These are phyloP conservation scores for Oasisia sp. DNA, from an alignment of 2,888 invertebrate genomes.

Conservation along the genomic window DNA sequence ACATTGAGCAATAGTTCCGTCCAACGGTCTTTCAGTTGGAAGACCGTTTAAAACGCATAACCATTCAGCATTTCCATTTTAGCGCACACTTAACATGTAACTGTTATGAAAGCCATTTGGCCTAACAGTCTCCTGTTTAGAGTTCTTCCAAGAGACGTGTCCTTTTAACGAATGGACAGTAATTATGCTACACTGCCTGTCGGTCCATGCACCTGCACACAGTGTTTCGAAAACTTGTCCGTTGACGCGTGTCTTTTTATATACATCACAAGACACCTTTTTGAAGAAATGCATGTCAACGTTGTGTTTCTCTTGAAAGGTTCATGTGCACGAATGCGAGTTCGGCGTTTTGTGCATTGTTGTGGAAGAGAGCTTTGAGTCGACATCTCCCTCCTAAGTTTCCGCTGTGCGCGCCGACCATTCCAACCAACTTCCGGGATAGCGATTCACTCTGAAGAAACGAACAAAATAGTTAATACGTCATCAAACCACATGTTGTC, in stretches of 20 bases:
- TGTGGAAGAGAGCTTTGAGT: not conserved
- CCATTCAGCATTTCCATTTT: not conserved
- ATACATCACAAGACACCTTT: not conserved
- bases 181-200: not conserved
- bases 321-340: not conserved
- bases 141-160: not conserved
- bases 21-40: not conserved
- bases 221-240: not conserved
- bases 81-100: not conserved
- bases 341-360: not conserved
- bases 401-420: not conserved
- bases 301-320: not conserved
- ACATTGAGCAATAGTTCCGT: not conserved
- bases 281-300: not conserved
- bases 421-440: slow-evolving; percentile 9
- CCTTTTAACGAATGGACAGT: not conserved
- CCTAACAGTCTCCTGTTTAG: not conserved
- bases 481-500: not conserved
- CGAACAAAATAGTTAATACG: not conserved
- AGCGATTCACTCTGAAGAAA: not conserved
- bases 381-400: not conserved
- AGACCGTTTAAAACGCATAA: not conserved
- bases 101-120: not conserved
- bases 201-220: not conserved
- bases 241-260: not conserved